Conservation (phyloP, 2,888 invertebrate genomes). For the Cephus rjabovi region DNA sequence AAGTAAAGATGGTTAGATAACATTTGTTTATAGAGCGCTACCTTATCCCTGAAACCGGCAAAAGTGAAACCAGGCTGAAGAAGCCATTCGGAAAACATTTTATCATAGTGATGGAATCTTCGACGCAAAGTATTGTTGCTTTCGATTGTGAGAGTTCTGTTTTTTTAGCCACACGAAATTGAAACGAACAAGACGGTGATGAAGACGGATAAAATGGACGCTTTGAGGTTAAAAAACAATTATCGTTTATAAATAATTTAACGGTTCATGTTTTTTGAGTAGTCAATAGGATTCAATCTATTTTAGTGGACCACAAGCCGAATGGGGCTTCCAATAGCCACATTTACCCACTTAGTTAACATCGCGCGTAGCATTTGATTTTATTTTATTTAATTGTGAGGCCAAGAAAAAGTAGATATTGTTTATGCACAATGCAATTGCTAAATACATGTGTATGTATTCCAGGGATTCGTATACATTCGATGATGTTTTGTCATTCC, state of each 20-base stretch:
- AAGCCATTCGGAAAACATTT: not conserved
- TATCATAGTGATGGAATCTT: not conserved
- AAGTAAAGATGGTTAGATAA: not conserved
- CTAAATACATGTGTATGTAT: not conserved
- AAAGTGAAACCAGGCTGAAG: not conserved
- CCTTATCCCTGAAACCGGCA: not conserved
- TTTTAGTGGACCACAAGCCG: constrained; percentile 57
- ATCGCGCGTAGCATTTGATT: constrained; percentile 41
- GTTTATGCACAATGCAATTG: not conserved
- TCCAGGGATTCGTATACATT: not conserved
- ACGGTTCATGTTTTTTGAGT: constrained; percentile 53
- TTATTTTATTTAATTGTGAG: constrained; percentile 7
- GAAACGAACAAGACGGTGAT: not conserved
- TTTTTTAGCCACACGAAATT: not conserved
- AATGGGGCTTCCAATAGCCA: constrained; percentile 48
- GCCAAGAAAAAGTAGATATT: not conserved
- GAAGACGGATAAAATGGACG: not conserved
- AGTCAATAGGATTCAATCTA: constrained; percentile 58
- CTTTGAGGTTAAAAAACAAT: not conserved
- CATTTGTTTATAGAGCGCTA: not conserved
- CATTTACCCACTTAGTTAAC: constrained; percentile 49
- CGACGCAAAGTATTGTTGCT: not conserved
- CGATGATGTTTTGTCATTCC: not conserved
- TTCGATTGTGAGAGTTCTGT: not conserved
- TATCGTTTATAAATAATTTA: constrained; percentile 18